Base-by-base conservation (phyloP, 2,888 invertebrate genomes). In the Amphimallon solstitiale region DNA sequence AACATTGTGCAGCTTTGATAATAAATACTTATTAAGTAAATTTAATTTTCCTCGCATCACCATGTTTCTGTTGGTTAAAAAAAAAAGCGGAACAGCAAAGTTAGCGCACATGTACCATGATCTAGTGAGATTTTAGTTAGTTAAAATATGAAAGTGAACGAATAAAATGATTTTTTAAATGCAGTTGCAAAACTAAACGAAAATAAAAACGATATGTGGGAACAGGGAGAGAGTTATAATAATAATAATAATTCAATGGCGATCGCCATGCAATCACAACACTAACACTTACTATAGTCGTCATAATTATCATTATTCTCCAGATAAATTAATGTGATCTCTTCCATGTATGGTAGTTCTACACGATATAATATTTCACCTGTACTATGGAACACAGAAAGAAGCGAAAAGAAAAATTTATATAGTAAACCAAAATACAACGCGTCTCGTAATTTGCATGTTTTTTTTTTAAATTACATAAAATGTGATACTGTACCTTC, bases 281-380 rank as follows among this genome's bases (percentile, higher is more conserved):
- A 88, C 87, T 87, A 87, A 82, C 84, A 88, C 88, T 88, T 88
- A 88, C 88, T 86, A 84, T 82, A 80, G 79, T 83, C 82, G 79
- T 84, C 85, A 80, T 78, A 79, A 83, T 83, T 83, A 79, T 82
- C 83, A 86, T 89, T 89, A 91, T 92, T 92, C 90, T 93, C 93
- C 91, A 93, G 91, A 92, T 92, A 93, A 88, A 93, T 92, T 89
- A 93, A 91, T 85, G 93, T 93, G 86, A 93, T 92, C 90, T 93
- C 92, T 90, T 93, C 92, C 92, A 92, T 92, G 90, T 92, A 91
- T 86, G 92, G 92, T 88, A 93, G 91, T 90, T 92, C 92, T 90
- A 93, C 92, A 87, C 92, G 92, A 88, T 92, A 93, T 90, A 93
- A 92, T 90, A 93, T 93, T 90, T 93, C 92, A 87, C 91, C 91